Percentiles rank a stretch among this genome's conserved stretches.
phyloP scores from a whole-genome alignment of 2,113 vertebrate genomes.

The Trogon surrucura region DNA sequence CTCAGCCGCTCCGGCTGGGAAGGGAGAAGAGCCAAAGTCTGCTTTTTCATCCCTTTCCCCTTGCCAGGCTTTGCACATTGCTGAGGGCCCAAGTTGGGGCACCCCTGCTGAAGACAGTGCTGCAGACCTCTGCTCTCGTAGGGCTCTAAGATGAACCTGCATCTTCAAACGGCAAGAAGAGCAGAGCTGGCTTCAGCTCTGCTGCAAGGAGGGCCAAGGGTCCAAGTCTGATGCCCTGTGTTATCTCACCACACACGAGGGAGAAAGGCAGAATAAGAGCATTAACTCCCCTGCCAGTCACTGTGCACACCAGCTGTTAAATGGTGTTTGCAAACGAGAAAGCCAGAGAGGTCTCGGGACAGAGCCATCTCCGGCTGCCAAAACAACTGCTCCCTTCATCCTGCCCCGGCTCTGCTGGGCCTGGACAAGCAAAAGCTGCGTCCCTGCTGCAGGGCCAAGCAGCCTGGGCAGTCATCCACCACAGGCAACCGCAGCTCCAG shows the following conservation, averaged over 20 bases:
- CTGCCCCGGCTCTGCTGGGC: background rate
- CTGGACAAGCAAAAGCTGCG: background rate
- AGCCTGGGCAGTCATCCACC: background rate
- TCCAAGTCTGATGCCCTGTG: background rate
- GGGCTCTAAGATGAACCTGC: background rate
- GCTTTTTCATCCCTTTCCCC: background rate
- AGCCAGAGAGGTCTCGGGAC: background rate
- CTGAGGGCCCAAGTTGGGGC: background rate
- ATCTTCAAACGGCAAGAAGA: rapidly evolving
- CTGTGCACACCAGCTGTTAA: slow-evolving; percentile 1
- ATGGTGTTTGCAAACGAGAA: background rate
- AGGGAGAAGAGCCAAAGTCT: background rate
- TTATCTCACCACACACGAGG: rapidly evolving
- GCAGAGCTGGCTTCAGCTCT: background rate
- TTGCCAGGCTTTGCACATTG: background rate
- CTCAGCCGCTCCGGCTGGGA: rapidly evolving
- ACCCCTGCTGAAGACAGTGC: background rate
- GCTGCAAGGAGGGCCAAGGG: rapidly evolving
- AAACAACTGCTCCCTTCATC: background rate
- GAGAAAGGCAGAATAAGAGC: background rate
- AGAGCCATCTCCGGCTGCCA: background rate
- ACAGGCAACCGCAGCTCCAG: background rate
- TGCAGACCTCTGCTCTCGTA: background rate
- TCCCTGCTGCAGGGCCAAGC: background rate
- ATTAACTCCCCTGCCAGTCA: background rate